phyloP scores from a whole-genome alignment of 2,797 vertebrate genomes.

The Amazona ochrocephala region DNA sequence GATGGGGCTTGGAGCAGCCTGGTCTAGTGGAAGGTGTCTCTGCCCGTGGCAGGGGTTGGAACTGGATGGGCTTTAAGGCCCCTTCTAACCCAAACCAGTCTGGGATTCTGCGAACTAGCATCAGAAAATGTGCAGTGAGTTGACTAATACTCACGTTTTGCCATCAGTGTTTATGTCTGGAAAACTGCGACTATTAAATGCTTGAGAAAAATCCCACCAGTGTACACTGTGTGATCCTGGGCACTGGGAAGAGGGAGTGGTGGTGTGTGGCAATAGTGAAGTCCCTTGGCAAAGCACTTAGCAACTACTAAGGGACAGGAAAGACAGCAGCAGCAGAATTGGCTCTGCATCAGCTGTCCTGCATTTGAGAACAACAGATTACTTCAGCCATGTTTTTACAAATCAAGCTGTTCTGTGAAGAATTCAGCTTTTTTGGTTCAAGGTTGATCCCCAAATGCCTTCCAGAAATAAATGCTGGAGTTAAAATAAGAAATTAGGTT shows the following conservation, averaged over 20 bases:
- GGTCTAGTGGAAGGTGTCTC: neutral
- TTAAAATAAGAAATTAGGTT: slow-evolving; percentile 54
- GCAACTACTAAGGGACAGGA: neutral
- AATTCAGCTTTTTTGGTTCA: slow-evolving; percentile 5
- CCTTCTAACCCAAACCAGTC: neutral
- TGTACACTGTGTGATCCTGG: neutral
- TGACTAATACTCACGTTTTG: neutral
- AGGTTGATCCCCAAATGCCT: slow-evolving; percentile 39
- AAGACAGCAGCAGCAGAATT: neutral
- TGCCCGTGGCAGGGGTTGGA: neutral
- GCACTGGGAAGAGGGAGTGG: neutral
- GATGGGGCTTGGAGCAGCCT: neutral
- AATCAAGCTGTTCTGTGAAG: slow-evolving; percentile 13
- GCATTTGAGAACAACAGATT: neutral
- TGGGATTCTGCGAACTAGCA: neutral
- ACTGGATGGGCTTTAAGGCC: neutral
- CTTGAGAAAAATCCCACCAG: neutral
- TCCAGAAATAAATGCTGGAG: slow-evolving; percentile 32
- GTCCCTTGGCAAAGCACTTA: neutral
- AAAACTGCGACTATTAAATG: neutral
- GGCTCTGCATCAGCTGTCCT: neutral
- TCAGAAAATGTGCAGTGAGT: neutral
- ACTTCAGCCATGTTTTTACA: slow-evolving; percentile 3
- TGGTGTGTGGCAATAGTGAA: neutral
- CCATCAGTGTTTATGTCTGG: neutral